A percentile compares a stretch with the other conserved stretches of the same genome.
Evolutionary conservation across 2,113 vertebrate genomes (phyloP).

Genomic region (Cryptomyrus ogoouensis): DNA sequence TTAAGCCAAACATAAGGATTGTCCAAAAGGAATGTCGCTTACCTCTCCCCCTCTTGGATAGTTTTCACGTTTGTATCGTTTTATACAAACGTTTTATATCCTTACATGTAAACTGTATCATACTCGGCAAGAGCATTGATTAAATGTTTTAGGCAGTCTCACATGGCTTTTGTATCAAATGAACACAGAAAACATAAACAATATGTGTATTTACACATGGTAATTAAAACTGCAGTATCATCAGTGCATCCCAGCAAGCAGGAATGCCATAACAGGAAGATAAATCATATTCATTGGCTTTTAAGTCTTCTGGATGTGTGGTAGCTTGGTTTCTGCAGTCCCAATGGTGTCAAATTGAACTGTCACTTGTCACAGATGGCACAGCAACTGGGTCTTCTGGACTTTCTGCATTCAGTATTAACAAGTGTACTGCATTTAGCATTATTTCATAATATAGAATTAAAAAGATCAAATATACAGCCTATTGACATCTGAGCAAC

Average conservation of each 20-base stretch:
- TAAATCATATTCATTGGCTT: not conserved
- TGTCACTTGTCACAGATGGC: not conserved
- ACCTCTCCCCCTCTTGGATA: too few species aligned
- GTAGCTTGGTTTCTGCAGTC: not conserved
- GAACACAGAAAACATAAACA: not conserved
- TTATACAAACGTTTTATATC: not conserved
- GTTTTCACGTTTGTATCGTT: too few species aligned
- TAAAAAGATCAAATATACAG: not conserved
- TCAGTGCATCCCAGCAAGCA: not conserved
- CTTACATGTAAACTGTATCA: not conserved
- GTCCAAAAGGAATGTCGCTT: too few species aligned
- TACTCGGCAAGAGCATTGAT: not conserved
- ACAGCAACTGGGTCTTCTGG: not conserved
- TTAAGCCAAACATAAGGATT: too few species aligned
- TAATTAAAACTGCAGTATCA: not conserved
- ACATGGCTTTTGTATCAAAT: not conserved
- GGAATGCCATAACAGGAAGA: not conserved
- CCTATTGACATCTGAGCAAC: not conserved
- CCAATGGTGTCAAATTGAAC: not conserved
- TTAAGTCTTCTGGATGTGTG: not conserved
- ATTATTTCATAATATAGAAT: not conserved
- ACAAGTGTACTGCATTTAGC: not conserved
- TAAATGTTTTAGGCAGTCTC: not conserved
- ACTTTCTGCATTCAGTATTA: not conserved
- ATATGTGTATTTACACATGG: not conserved